Evolutionary conservation across 2,888 invertebrate species (phyloP).

Genomic region (Spodoptera littoralis): DNA sequence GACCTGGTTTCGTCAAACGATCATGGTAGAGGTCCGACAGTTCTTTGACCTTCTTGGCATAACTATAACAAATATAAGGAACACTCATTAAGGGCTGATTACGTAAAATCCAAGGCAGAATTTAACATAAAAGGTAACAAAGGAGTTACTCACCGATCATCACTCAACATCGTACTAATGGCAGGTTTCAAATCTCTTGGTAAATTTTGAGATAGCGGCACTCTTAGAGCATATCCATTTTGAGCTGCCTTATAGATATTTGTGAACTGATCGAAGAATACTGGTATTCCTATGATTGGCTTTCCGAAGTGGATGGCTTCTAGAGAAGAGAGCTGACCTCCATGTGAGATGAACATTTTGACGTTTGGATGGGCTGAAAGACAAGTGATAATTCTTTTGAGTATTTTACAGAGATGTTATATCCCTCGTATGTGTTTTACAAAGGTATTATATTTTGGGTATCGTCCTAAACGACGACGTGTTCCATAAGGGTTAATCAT

Average conservation of each 20-base stretch:
- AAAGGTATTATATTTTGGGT: too few relatives aligned
- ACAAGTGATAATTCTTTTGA: background rate
- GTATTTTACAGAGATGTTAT: too few relatives aligned
- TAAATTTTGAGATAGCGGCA: constrained; percentile 61
- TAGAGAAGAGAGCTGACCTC: constrained; percentile 69
- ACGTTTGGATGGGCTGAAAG: constrained; percentile 70
- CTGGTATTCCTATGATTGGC: constrained; percentile 70
- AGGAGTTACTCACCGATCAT: constrained; percentile 38
- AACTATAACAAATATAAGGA: constrained; percentile 49
- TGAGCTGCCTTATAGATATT: constrained; percentile 69
- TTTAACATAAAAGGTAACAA: too few relatives aligned
- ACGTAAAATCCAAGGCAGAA: background rate
- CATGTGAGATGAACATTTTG: constrained; percentile 69
- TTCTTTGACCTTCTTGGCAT: constrained; percentile 55
- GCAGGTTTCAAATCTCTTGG: constrained; percentile 63
- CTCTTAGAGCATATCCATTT: constrained; percentile 67
- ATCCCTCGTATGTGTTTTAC: too few relatives aligned
- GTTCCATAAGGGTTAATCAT: too few relatives aligned
- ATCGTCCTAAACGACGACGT: too few relatives aligned
- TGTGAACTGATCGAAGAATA: constrained; percentile 71
- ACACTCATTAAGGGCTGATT: background rate
- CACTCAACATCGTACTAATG: constrained; percentile 61
- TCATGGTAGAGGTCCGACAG: constrained; percentile 66
- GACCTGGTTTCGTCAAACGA: constrained; percentile 87
- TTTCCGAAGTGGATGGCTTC: constrained; percentile 72